These are phyloP conservation scores for Ectemnius cavifrons DNA, from an alignment of 2,888 invertebrate species.

Conservation along the genomic window DNA sequence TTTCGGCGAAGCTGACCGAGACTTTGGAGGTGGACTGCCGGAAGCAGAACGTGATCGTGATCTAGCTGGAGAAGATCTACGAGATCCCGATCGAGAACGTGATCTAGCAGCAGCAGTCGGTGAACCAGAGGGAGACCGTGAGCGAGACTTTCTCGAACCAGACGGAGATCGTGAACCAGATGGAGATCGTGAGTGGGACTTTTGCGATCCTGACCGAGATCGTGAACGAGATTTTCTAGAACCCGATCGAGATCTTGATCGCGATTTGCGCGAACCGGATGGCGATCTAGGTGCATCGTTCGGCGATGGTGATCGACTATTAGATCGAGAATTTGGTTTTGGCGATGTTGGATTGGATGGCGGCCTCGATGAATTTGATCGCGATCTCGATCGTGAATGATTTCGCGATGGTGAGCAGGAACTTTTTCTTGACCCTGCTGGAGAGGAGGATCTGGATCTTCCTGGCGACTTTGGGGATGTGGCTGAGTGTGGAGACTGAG, in stretches of 20 bases:
- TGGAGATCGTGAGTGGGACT: conserved; percentile 64
- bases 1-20: conserved; percentile 33
- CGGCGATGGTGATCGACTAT: conserved; percentile 29
- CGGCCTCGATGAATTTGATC: not conserved
- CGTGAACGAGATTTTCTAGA: conserved; percentile 58
- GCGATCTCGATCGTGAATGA: conserved; percentile 23
- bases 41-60: conserved; percentile 59
- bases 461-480: conserved; percentile 57
- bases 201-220: conserved; percentile 50
- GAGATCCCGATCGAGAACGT: conserved; percentile 50
- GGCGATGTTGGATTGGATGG: conserved; percentile 47
- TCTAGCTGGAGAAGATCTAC: conserved; percentile 50
- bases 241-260: conserved; percentile 42
- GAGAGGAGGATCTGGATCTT: conserved; percentile 62
- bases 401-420: conserved; percentile 52
- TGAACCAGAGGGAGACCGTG: conserved; percentile 58
- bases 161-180: conserved; percentile 66
- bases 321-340: conserved; percentile 42
- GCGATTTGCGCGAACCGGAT: conserved; percentile 19
- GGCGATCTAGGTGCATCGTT: conserved; percentile 55
- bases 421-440: conserved; percentile 55
- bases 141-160: conserved; percentile 57
- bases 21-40: conserved; percentile 25
- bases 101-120: conserved; percentile 47
- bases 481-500: conserved; percentile 50